phyloP scores from a whole-genome alignment of 2,113 vertebrate species.

The Sturnus vulgaris region DNA sequence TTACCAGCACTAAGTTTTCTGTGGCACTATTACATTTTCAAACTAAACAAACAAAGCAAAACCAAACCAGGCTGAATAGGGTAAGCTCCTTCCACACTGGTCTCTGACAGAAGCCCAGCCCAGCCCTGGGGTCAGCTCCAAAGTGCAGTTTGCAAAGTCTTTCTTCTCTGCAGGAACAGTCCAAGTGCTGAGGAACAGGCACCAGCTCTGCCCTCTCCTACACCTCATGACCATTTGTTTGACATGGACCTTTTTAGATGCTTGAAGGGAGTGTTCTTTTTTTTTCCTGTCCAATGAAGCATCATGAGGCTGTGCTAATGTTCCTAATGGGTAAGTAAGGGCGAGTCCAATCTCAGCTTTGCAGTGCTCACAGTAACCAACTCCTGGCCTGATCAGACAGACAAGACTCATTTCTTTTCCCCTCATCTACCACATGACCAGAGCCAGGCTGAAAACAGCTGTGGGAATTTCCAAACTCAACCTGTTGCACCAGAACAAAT shows the following conservation, averaged over 20 bases:
- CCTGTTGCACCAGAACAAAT: background rate
- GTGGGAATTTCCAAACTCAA: background rate
- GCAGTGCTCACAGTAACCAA: background rate
- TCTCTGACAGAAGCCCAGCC: background rate
- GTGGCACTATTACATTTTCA: background rate
- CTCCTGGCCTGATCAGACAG: background rate
- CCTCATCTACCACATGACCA: background rate
- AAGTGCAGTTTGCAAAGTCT: background rate
- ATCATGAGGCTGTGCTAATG: background rate
- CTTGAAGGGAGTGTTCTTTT: background rate
- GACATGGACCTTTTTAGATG: background rate
- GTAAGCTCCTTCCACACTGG: background rate
- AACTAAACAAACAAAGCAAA: background rate
- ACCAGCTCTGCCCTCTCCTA: background rate
- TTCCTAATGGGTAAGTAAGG: background rate
- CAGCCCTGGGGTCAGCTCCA: background rate
- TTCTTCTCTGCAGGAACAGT: fast-evolving
- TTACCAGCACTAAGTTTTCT: background rate
- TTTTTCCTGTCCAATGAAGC: background rate
- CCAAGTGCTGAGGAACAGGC: background rate
- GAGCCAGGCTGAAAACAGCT: background rate
- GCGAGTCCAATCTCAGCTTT: background rate
- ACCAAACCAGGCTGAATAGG: background rate
- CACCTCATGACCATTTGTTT: background rate
- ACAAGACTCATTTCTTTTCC: background rate